Evolutionary conservation across 2,888 invertebrate species (phyloP).

Genomic region (Netelia fuscicornis): DNA sequence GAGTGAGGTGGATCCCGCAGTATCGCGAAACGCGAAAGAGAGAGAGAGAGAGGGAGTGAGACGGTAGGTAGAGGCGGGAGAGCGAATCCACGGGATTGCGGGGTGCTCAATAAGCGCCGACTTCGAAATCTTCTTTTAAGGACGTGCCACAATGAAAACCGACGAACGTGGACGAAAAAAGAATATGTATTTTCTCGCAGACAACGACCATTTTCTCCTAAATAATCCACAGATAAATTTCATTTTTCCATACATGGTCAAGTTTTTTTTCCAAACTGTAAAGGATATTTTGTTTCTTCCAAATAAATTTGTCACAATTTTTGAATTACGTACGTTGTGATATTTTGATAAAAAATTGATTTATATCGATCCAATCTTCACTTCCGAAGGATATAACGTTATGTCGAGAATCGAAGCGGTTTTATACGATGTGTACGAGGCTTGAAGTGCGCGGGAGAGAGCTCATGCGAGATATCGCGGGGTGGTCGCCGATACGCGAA

Average conservation of each 20-base stretch:
- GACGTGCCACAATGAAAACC: constrained; percentile 72
- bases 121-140: constrained; percentile 74
- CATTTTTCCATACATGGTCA: no score
- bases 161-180: not conserved
- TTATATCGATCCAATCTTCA: no score
- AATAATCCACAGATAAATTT: no score
- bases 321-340: no score
- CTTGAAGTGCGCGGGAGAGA: constrained; percentile 75
- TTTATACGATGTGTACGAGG: constrained; percentile 73
- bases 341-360: no score
- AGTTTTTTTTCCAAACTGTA: no score
- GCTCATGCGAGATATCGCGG: constrained; percentile 77
- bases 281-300: no score
- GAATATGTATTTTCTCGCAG: no score
- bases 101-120: constrained; percentile 78
- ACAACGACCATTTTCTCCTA: no score
- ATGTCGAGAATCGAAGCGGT: not conserved
- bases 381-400: not conserved
- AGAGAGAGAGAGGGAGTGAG: constrained; percentile 2
- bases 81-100: constrained; percentile 57
- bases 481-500: constrained; percentile 79
- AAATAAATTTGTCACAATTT: no score
- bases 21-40: constrained; percentile 18
- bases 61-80: not conserved
- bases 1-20: constrained; percentile 9